A percentile compares a stretch with the other conserved stretches of the same genome.
phyloP scores from a whole-genome alignment of 2,888 invertebrate genomes.

The Lochmaea capreae region DNA sequence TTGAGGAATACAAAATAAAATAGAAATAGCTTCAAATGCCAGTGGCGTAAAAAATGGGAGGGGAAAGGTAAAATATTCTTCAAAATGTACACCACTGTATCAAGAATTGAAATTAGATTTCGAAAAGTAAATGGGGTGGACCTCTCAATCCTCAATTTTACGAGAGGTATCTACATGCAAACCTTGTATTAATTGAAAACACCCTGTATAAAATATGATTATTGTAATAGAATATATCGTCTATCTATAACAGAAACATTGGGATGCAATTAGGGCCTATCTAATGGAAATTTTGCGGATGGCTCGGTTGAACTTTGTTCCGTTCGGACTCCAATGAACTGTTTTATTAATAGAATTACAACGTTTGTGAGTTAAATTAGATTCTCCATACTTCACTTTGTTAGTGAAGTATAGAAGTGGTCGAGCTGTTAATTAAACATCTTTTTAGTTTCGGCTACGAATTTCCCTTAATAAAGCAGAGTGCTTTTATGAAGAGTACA shows the following conservation, averaged over 20 bases:
- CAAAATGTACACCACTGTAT: no score
- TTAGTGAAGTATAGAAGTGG: background rate
- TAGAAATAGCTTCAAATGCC: no score
- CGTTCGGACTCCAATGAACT: slow-evolving; percentile 9
- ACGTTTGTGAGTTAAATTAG: slow-evolving; percentile 8
- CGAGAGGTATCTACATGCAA: no score
- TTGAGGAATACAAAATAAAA: no score
- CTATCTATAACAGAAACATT: background rate
- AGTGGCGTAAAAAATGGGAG: no score
- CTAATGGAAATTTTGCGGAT: slow-evolving; percentile 12
- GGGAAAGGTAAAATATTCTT: no score
- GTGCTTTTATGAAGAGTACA: background rate
- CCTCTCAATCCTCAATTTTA: no score
- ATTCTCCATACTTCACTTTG: slow-evolving; percentile 1
- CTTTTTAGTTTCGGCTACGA: background rate
- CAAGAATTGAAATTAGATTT: no score
- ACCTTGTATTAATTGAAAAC: no score
- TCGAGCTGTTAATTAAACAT: background rate
- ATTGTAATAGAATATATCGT: no score
- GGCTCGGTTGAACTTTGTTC: background rate
- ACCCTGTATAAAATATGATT: no score
- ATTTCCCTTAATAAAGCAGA: background rate
- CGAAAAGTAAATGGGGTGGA: no score
- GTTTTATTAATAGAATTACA: slow-evolving; percentile 15
- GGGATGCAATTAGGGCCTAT: slow-evolving; percentile 17